phyloP scores from a whole-genome alignment of 2,888 invertebrate genomes.

The Limnephilus lunatus region DNA sequence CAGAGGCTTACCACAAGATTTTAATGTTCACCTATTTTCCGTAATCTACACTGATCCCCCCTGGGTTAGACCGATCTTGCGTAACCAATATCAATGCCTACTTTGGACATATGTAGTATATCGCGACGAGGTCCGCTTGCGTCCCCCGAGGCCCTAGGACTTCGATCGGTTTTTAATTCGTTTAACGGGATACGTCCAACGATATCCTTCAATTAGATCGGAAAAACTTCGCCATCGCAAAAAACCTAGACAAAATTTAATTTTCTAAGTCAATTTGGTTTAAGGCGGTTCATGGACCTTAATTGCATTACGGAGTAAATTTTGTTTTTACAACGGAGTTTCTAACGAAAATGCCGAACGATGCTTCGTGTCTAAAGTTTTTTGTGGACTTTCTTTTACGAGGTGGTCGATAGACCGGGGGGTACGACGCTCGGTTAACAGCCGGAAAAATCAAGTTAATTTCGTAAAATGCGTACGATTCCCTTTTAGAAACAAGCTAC shows the following conservation, averaged over 20 bases:
- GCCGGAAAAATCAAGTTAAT: neutral
- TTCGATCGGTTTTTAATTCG: neutral
- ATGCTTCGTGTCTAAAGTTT: neutral
- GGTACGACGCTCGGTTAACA: neutral
- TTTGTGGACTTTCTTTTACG: neutral
- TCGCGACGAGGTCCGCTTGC: neutral
- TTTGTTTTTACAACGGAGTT: neutral
- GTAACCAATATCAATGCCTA: neutral
- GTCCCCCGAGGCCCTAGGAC: neutral
- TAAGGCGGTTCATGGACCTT: neutral
- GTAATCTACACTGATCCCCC: too few species aligned
- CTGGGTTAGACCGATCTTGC: neutral
- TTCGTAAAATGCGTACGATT: neutral
- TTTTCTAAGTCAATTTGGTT: neutral
- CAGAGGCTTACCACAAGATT: too few species aligned
- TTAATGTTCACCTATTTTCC: too few species aligned
- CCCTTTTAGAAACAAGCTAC: neutral
- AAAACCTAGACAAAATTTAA: neutral
- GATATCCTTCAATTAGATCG: constrained; percentile 2
- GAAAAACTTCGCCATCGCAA: neutral
- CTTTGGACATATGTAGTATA: neutral
- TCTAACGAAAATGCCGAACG: neutral
- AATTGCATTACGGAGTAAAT: neutral
- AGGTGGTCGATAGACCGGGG: neutral
- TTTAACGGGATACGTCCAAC: neutral